These are phyloP conservation scores for Gastrophysa polygoni DNA, from an alignment of 2,888 invertebrate species.

Conservation along the genomic window DNA sequence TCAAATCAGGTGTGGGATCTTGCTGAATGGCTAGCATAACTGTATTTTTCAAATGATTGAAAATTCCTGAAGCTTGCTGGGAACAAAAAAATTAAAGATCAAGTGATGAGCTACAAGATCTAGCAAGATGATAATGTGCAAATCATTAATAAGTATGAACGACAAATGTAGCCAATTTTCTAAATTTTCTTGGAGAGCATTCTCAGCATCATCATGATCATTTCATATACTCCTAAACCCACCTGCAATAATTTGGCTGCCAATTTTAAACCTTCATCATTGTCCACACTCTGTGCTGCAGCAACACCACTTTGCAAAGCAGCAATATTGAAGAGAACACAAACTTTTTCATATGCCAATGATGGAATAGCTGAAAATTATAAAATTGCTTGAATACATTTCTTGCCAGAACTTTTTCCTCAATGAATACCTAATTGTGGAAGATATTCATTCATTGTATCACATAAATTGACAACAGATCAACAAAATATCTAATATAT, in stretches of 20 bases:
- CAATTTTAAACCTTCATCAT: slow-evolving; percentile 91
- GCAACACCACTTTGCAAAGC: slow-evolving; percentile 91
- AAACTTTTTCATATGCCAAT: slow-evolving; percentile 90
- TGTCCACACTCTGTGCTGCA: slow-evolving; percentile 81
- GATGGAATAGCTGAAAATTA: slow-evolving; percentile 81
- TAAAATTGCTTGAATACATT: no score
- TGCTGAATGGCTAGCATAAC: slow-evolving; percentile 85
- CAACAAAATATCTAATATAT: no score
- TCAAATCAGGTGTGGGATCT: slow-evolving; percentile 95
- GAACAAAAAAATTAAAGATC: slow-evolving; percentile 24
- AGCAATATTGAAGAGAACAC: slow-evolving; percentile 95
- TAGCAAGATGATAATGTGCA: no score
- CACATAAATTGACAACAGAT: no score
- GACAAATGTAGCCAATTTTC: no score
- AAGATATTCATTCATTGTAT: no score
- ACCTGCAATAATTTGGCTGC: slow-evolving; percentile 93
- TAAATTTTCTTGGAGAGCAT: no score
- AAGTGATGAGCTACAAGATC: no score
- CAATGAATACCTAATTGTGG: no score
- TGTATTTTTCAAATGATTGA: slow-evolving; percentile 80
- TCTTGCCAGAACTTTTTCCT: no score
- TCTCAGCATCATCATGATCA: no score
- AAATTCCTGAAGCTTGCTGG: slow-evolving; percentile 90
- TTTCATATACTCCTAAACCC: slow-evolving; percentile 24
- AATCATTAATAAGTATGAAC: no score